Conservation (phyloP, 2,888 invertebrate genomes). For the Gryllus longicercus region DNA sequence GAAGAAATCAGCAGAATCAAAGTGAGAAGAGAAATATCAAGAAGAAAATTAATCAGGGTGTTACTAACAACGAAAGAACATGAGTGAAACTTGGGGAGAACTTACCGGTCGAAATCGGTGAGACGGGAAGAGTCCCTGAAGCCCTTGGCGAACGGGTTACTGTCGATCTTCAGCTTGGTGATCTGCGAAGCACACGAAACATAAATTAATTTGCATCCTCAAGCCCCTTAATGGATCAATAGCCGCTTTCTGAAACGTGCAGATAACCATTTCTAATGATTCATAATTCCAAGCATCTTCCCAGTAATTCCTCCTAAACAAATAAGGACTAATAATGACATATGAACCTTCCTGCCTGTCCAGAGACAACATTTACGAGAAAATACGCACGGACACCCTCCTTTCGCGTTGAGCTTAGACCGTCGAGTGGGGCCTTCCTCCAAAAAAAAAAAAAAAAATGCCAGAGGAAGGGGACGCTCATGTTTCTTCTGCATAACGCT, state of each 20-base stretch:
- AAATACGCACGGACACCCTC: background rate
- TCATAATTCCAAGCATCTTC: background rate
- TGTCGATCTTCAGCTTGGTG: conserved; percentile 79
- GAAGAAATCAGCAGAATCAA: no score
- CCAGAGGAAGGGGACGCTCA: no score
- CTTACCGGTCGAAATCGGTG: conserved; percentile 70
- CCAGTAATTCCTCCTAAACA: background rate
- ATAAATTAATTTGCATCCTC: background rate
- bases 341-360: background rate
- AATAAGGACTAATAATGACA: background rate
- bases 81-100: conserved; percentile 27
- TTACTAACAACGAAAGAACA: no score
- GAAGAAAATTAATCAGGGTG: no score
- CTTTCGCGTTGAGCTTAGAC: background rate
- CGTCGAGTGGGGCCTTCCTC: no score
- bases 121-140: conserved; percentile 78
- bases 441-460: no score
- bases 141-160: conserved; percentile 81
- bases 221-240: background rate
- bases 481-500: no score
- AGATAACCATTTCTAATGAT: background rate
- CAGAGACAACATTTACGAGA: background rate
- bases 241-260: background rate
- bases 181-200: conserved; percentile 49
- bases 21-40: no score